Evolutionary conservation across 1,140 invertebrate species (phyloP).

Genomic region (Lasioglossum baleicum): DNA sequence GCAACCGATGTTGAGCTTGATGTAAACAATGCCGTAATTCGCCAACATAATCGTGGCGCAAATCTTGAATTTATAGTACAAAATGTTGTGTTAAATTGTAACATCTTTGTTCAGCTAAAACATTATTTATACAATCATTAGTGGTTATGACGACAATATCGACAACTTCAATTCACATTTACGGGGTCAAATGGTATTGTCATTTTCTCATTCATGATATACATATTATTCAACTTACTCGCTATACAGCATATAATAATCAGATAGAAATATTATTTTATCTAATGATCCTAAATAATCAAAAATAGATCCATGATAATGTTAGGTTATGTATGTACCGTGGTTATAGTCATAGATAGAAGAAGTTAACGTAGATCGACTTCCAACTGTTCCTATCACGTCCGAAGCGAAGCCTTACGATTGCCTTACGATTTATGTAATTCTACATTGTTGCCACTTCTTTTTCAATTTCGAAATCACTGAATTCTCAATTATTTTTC

Average conservation of each 20-base stretch:
- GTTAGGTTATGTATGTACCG: not conserved
- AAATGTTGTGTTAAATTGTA: slow-evolving; percentile 57
- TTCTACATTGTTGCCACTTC: no score
- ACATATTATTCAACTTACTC: not conserved
- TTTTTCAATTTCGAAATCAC: no score
- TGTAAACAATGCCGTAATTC: slow-evolving; percentile 46
- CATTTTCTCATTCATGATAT: no score
- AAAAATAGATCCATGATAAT: not conserved
- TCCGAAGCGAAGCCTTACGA: not conserved
- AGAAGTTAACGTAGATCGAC: not conserved
- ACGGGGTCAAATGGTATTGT: not conserved
- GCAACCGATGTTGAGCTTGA: slow-evolving; percentile 38
- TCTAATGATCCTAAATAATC: not conserved
- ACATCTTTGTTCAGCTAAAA: slow-evolving; percentile 58
- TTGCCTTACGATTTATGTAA: not conserved
- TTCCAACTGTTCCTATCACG: no score
- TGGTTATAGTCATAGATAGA: not conserved
- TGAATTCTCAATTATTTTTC: no score
- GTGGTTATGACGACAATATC: not conserved
- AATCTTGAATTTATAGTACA: slow-evolving; percentile 43
- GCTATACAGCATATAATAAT: not conserved
- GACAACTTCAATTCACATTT: not conserved
- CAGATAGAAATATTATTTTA: not conserved
- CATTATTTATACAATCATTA: slow-evolving; percentile 58
- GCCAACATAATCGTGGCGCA: slow-evolving; percentile 40